Percentiles rank a stretch among this genome's conserved stretches.
Evolutionary conservation across 2,888 invertebrate species (phyloP).

Genomic region (Drosophila colorata): DNA sequence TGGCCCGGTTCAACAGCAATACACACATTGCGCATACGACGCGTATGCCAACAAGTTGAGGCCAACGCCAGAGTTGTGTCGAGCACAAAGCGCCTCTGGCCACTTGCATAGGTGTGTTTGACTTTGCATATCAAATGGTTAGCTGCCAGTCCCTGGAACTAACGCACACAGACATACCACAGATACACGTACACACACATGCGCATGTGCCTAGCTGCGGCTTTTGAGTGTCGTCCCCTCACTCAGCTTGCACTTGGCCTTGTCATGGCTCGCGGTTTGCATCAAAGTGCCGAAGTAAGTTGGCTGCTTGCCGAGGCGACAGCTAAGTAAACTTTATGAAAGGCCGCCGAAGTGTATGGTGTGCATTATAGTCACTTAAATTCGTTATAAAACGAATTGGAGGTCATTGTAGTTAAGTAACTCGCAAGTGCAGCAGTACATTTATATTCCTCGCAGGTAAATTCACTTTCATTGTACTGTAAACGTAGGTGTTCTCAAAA

Average conservation of each 20-base stretch:
- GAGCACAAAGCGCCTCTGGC: slow-evolving; percentile 32
- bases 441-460: background rate
- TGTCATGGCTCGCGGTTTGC: slow-evolving; percentile 32
- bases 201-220: slow-evolving; percentile 18
- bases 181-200: background rate
- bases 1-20: slow-evolving; percentile 1
- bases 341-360: slow-evolving; percentile 19
- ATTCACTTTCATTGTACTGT: background rate
- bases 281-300: slow-evolving; percentile 46
- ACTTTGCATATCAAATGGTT: slow-evolving; percentile 69
- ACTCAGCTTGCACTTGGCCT: slow-evolving; percentile 38
- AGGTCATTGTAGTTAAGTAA: slow-evolving; percentile 36
- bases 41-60: slow-evolving; percentile 42
- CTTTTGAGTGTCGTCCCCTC: slow-evolving; percentile 23
- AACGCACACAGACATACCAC: slow-evolving; percentile 11
- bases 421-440: slow-evolving; percentile 1
- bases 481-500: no score
- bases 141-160: slow-evolving; percentile 27
- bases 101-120: slow-evolving; percentile 56
- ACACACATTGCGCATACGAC: slow-evolving; percentile 58
- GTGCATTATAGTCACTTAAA: slow-evolving; percentile 34
- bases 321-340: slow-evolving; percentile 40
- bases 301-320: slow-evolving; percentile 31
- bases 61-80: slow-evolving; percentile 14
- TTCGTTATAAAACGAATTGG: slow-evolving; percentile 20